Evolutionary conservation across 1,140 invertebrate species (phyloP), one percentile per base, ranked within the genome.

Genomic region (Drosophila dunni): DNA sequence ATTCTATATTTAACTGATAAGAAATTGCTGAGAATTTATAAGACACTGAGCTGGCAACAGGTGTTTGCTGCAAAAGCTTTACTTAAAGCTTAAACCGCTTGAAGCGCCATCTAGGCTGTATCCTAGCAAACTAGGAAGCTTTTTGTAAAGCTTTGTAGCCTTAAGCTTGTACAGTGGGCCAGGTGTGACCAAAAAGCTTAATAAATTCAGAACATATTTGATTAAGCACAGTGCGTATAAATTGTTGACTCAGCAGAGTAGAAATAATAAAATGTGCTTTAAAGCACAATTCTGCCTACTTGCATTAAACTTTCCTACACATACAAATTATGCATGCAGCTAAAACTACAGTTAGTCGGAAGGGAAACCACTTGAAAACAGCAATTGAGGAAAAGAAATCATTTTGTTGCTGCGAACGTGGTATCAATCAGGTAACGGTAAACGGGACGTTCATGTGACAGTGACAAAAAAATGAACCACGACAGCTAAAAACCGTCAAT

Each of bases 71-170:
- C 24, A 24, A 10, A 58, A 81, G 82, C 79, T 74, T 56, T 63
- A 48, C 76, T 84, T 20, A 58, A 81, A 81, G 78, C 70, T 86
- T 34, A 24, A 17, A 34, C 42, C 1, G 11, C 34, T 38, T 8
- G 29, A 10, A 56, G 54, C 82, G 82, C 83, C 82, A 72, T 77
- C 82, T 86, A 48, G 38, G 5, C 33, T 13, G 54, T 83, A 63
- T 80, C 78, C 68, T 24, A 13, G 42, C 29, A 63, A 65, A 53
- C 62, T 48, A 67, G 65, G 29, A 42, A 24, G 50, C 71, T 62
- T 88, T 88, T 79, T 63, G n/a, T 9, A 36, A 75, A 64, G 72
- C 63, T 63, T 13, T 7, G 29, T 36, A 10, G 11, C 51, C 33
- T 54, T 38, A 74, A 69, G 66, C 57, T 69, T 7, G 17, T 24